Percentiles rank a stretch among this genome's conserved stretches.
phyloP scores from a whole-genome alignment of 1,140 invertebrate genomes.

The Temnothorax longispinosus region DNA sequence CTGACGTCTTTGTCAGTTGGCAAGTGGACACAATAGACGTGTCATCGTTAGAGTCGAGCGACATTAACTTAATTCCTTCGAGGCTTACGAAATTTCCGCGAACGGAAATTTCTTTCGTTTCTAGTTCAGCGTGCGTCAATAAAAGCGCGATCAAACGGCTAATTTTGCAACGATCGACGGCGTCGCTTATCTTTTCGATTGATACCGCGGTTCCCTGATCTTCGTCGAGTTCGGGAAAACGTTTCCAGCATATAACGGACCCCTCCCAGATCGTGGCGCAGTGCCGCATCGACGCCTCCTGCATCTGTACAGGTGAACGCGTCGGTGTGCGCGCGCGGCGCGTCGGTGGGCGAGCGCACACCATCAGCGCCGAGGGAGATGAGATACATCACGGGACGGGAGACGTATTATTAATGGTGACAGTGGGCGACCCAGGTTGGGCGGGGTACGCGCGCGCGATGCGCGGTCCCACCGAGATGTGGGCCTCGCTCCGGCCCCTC shows the following conservation, averaged over 20 bases:
- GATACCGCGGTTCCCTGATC: background rate
- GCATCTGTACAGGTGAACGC: slow-evolving; percentile 40
- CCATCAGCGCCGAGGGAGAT: slow-evolving; percentile 74
- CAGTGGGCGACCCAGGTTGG: slow-evolving; percentile 81
- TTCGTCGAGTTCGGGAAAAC: background rate
- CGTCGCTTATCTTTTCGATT: background rate
- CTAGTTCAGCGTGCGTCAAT: background rate
- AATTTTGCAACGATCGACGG: background rate
- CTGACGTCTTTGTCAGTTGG: slow-evolving; percentile 59
- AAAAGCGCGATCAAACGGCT: background rate
- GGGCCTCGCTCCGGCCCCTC: slow-evolving; percentile 67
- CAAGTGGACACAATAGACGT: no score
- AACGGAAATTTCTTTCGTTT: no score
- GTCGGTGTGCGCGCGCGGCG: background rate
- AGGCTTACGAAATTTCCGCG: background rate
- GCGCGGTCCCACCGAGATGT: slow-evolving; percentile 72
- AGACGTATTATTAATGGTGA: slow-evolving; percentile 84
- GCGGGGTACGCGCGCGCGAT: slow-evolving; percentile 79
- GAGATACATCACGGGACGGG: slow-evolving; percentile 82
- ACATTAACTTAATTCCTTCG: background rate
- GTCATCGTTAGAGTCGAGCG: background rate
- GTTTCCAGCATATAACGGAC: background rate
- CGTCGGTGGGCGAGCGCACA: slow-evolving; percentile 58
- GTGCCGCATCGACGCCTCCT: slow-evolving; percentile 21
- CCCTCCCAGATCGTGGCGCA: slow-evolving; percentile 3